Percentiles rank a stretch among this genome's conserved stretches.
Evolutionary conservation across 1,140 invertebrate species (phyloP).

Genomic region (Melipona quadrifasciata): DNA sequence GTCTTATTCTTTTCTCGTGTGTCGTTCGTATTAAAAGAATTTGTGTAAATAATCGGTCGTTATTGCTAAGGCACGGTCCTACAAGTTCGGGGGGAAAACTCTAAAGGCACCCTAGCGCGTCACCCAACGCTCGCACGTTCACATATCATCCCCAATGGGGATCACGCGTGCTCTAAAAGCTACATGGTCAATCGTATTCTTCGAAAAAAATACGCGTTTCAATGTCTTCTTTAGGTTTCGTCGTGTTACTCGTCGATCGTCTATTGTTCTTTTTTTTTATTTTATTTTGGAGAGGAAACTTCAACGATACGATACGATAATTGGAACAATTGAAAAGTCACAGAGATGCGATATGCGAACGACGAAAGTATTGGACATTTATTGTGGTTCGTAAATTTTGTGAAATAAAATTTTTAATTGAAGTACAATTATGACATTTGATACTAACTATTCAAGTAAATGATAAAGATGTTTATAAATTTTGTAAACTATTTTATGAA

Average conservation of each 20-base stretch:
- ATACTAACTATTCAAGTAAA: too few species aligned
- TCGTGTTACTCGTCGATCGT: slow-evolving; percentile 19
- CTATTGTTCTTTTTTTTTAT: background rate
- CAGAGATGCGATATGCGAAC: background rate
- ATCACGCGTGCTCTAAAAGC: slow-evolving; percentile 27
- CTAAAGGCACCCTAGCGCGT: slow-evolving; percentile 77
- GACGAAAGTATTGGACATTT: background rate
- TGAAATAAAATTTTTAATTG: too few species aligned
- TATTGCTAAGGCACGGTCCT: slow-evolving; percentile 75
- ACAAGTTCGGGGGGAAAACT: slow-evolving; percentile 69
- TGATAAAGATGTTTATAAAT: too few species aligned
- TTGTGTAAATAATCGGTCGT: slow-evolving; percentile 21
- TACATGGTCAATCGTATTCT: slow-evolving; percentile 24
- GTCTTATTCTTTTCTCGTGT: background rate
- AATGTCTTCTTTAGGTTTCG: slow-evolving; percentile 30
- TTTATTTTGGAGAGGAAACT: background rate
- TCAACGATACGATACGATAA: background rate
- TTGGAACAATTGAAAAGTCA: background rate
- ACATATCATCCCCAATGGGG: slow-evolving; percentile 21
- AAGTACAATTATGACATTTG: too few species aligned
- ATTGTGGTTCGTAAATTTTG: too few species aligned
- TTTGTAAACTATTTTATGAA: too few species aligned
- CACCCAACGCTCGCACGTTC: slow-evolving; percentile 29
- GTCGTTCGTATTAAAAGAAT: slow-evolving; percentile 15
- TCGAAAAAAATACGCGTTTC: slow-evolving; percentile 49